phyloP scores from a whole-genome alignment of 2,113 vertebrate species.

The Hypocryptadius cinnamomeus region DNA sequence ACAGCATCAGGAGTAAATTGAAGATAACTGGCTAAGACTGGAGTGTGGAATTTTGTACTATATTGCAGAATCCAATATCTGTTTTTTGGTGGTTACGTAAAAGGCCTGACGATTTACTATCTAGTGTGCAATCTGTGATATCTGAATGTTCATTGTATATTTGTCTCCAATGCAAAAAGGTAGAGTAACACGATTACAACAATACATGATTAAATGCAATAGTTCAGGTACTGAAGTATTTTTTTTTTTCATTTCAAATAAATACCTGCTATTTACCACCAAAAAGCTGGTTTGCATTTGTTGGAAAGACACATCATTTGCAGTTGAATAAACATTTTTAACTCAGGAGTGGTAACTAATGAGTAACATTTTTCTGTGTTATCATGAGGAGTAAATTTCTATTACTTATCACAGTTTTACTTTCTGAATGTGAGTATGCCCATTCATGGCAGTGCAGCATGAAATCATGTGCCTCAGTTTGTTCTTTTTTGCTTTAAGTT shows the following conservation, averaged over 20 bases:
- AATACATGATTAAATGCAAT: conserved; percentile 94
- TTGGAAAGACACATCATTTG: not conserved
- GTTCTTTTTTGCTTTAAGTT: not conserved
- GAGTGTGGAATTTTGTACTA: conserved; percentile 90
- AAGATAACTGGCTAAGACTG: conserved; percentile 78
- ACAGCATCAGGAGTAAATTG: conserved; percentile 81
- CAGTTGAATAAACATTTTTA: not conserved
- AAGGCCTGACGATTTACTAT: conserved; percentile 89
- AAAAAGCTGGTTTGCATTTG: conserved; percentile 47
- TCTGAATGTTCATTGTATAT: conserved; percentile 98
- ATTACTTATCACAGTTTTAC: not conserved
- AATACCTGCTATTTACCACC: conserved; percentile 97
- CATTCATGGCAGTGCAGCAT: fast-evolving
- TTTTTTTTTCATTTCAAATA: conserved; percentile 94
- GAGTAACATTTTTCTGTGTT: not conserved
- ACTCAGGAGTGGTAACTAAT: not conserved
- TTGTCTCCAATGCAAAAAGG: conserved; percentile 93
- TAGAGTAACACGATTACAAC: conserved; percentile 87
- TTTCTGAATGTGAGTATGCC: not conserved
- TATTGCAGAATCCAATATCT: conserved; percentile 76
- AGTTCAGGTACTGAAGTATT: conserved; percentile 91
- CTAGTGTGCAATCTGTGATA: conserved; percentile 96
- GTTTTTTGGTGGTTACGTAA: conserved; percentile 89
- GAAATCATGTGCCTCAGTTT: not conserved
- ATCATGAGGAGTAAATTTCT: not conserved